A percentile compares a stretch with the other conserved stretches of the same genome.
Evolutionary conservation across 2,113 vertebrate genomes (phyloP).

Genomic region (Pleuronectes platessa): DNA sequence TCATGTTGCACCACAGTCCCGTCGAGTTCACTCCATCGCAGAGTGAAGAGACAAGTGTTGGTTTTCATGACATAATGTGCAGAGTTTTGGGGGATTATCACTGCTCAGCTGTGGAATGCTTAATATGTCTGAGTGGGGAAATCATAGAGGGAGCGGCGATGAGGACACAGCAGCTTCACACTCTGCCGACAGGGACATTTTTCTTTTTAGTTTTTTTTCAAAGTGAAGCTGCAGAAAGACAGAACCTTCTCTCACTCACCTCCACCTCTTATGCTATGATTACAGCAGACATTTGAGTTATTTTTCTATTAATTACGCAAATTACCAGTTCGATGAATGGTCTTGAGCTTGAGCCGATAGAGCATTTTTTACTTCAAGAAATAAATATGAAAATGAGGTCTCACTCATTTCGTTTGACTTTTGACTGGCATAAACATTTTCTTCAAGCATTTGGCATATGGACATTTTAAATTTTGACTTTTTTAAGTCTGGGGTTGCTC

Average conservation of each 20-base stretch:
- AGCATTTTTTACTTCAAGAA: no score
- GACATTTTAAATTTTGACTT: no score
- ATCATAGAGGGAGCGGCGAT: slow-evolving; percentile 21
- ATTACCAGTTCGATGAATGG: not conserved
- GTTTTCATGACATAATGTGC: slow-evolving; percentile 43
- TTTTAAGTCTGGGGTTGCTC: no score
- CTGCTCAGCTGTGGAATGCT: slow-evolving; percentile 57
- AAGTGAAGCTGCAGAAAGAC: slow-evolving; percentile 32
- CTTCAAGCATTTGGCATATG: no score
- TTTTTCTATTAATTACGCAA: not conserved
- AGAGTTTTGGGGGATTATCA: slow-evolving; percentile 61
- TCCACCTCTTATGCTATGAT: not conserved
- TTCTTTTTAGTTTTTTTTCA: slow-evolving; percentile 17
- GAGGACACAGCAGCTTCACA: slow-evolving; percentile 8
- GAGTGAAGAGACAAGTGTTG: not conserved
- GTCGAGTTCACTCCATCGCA: slow-evolving; percentile 11
- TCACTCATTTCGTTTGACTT: no score
- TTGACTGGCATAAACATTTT: no score
- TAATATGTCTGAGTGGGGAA: slow-evolving; percentile 39
- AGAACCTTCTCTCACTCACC: not conserved
- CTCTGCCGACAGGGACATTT: slow-evolving; percentile 49
- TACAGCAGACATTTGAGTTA: not conserved
- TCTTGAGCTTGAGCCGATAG: not conserved
- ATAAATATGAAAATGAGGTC: no score
- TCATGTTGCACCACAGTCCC: slow-evolving; percentile 15